phyloP scores from a whole-genome alignment of 2,888 invertebrate species.

The Polymixis lichenea region DNA sequence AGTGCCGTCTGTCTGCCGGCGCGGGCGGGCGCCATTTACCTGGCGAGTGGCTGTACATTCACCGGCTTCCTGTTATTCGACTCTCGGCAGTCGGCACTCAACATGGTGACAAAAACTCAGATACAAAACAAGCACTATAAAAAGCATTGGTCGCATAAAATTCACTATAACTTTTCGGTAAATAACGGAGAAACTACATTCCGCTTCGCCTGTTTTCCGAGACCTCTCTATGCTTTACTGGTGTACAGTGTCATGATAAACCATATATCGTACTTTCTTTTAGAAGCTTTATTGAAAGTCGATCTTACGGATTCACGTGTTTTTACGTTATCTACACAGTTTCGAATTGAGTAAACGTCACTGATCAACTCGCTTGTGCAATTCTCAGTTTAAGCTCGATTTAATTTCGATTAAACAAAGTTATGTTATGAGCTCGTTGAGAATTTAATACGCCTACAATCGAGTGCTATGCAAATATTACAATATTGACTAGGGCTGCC shows the following conservation, averaged over 20 bases:
- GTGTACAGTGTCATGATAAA: conserved; percentile 18
- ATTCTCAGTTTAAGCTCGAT: conserved; percentile 40
- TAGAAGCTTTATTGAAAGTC: not conserved
- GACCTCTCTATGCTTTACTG: conserved; percentile 16
- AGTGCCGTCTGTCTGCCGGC: conserved; percentile 51
- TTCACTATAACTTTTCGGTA: conserved; percentile 71
- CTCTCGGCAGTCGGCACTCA: conserved; percentile 38
- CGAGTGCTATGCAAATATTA: conserved; percentile 31
- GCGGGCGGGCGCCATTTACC: conserved; percentile 69
- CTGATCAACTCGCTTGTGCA: conserved; percentile 34
- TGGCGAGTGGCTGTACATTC: conserved; percentile 67
- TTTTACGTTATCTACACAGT: conserved; percentile 3
- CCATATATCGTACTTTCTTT: not conserved
- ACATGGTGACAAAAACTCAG: conserved; percentile 72
- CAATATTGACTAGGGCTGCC: conserved; percentile 23
- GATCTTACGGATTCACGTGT: conserved; percentile 9
- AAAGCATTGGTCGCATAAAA: conserved; percentile 64
- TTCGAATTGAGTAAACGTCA: conserved; percentile 22
- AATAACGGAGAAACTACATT: conserved; percentile 67
- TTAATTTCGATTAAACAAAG: conserved; percentile 54
- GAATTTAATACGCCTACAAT: conserved; percentile 38
- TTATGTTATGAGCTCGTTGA: conserved; percentile 30
- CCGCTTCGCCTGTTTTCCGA: conserved; percentile 30
- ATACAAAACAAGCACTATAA: conserved; percentile 73
- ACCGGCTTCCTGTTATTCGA: conserved; percentile 75